phyloP scores from a whole-genome alignment of 1,140 invertebrate genomes.

The Psilanteris sp. region DNA sequence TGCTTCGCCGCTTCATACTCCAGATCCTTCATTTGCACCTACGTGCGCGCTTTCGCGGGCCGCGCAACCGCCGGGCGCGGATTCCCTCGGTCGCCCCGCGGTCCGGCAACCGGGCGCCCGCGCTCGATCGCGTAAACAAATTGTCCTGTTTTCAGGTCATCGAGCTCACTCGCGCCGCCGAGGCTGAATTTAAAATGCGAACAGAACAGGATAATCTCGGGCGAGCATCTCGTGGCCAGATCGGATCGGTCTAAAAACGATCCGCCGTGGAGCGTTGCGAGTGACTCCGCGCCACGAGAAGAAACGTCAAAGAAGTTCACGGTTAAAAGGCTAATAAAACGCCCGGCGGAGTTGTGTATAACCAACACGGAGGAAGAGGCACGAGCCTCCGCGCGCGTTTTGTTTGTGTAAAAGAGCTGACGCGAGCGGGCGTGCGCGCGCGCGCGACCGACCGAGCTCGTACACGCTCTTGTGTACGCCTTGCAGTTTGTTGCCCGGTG shows the following conservation, averaged over 20 bases:
- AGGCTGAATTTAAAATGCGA: too few species aligned
- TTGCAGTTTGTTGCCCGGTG: constrained; percentile 80
- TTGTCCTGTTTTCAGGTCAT: constrained; percentile 8
- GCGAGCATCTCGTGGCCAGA: constrained; percentile 5
- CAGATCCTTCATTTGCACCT: constrained; percentile 38
- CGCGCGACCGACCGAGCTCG: too few species aligned
- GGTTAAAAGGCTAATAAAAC: constrained; percentile 73
- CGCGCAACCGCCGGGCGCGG: too few species aligned
- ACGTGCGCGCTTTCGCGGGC: constrained; percentile 22
- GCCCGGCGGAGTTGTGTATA: constrained; percentile 68
- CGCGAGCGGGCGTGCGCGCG: too few species aligned
- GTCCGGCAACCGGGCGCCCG: too few species aligned
- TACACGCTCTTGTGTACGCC: constrained; percentile 53
- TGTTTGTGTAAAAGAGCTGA: constrained; percentile 52
- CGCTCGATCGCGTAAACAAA: too few species aligned
- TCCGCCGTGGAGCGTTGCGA: constrained; percentile 27
- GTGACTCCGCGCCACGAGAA: constrained; percentile 43
- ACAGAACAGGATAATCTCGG: too few species aligned
- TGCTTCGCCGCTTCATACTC: constrained; percentile 55
- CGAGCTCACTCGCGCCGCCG: too few species aligned
- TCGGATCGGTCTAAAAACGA: constrained; percentile 34
- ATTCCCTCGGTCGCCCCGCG: too few species aligned
- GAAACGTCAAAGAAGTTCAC: constrained; percentile 70
- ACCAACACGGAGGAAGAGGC: constrained; percentile 59
- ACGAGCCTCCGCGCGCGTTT: constrained; percentile 54